These are phyloP conservation scores for Euspilapteryx auroguttella DNA, from an alignment of 2,888 invertebrate species.

Conservation along the genomic window DNA sequence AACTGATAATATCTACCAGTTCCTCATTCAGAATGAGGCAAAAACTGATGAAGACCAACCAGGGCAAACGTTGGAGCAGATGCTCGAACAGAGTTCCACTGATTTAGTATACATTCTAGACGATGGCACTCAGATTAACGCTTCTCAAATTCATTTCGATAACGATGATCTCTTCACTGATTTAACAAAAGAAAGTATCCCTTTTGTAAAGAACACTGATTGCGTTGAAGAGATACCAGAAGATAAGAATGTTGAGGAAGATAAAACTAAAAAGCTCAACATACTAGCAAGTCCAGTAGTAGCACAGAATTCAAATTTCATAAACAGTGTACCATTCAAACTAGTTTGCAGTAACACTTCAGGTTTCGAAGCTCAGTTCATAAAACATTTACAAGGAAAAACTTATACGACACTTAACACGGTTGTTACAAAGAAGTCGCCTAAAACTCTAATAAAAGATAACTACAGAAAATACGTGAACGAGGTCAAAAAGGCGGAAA, in stretches of 20 bases:
- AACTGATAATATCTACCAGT: slow-evolving; percentile 40
- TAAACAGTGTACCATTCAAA: slow-evolving; percentile 39
- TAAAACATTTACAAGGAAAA: slow-evolving; percentile 35
- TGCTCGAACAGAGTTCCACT: slow-evolving; percentile 14
- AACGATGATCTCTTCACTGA: slow-evolving; percentile 42
- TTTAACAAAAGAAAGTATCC: slow-evolving; percentile 34
- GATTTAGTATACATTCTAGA: slow-evolving; percentile 38
- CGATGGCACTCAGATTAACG: slow-evolving; percentile 46
- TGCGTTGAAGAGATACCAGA: slow-evolving; percentile 14
- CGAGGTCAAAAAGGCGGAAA: slow-evolving; percentile 18
- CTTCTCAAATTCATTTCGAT: slow-evolving; percentile 51
- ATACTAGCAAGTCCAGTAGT: slow-evolving; percentile 36
- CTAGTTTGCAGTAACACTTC: slow-evolving; percentile 33
- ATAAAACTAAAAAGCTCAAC: slow-evolving; percentile 19
- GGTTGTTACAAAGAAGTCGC: slow-evolving; percentile 26
- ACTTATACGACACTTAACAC: slow-evolving; percentile 26
- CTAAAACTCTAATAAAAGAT: slow-evolving; percentile 24
- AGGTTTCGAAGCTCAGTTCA: slow-evolving; percentile 39
- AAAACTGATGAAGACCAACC: slow-evolving; percentile 11
- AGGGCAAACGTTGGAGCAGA: slow-evolving; percentile 17
- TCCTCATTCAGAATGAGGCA: slow-evolving; percentile 29
- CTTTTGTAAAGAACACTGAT: slow-evolving; percentile 32
- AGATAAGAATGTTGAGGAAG: slow-evolving; percentile 11
- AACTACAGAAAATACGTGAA: slow-evolving; percentile 18
- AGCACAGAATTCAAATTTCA: slow-evolving; percentile 31